These are phyloP conservation scores for Parelbella ahira DNA, from an alignment of 2,888 invertebrate species.

Conservation along the genomic window DNA sequence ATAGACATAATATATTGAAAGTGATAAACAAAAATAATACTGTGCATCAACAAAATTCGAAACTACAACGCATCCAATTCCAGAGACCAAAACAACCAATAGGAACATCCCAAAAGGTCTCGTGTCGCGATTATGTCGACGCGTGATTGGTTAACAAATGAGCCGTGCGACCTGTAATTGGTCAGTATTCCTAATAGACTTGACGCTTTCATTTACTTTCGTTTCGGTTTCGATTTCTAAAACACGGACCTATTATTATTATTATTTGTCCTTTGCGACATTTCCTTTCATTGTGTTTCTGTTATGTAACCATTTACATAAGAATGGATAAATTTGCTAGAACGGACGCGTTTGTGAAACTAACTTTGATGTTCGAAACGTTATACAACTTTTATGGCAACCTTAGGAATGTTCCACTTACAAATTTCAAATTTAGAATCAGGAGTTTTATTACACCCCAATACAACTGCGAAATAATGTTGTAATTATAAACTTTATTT, in stretches of 20 bases:
- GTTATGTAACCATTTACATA: conserved; percentile 2
- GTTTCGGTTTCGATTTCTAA: conserved; percentile 15
- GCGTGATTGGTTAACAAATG: conserved; percentile 18
- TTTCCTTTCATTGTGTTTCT: conserved; percentile 5
- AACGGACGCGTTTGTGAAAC: background rate
- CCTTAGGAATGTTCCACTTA: no score
- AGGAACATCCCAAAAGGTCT: conserved; percentile 2
- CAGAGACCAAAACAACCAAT: no score
- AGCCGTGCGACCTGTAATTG: conserved; percentile 16
- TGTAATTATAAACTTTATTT: no score
- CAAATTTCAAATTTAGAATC: no score
- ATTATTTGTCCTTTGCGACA: conserved; percentile 1
- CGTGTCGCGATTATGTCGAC: conserved; percentile 1
- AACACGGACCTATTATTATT: conserved; percentile 5
- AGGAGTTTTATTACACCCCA: no score
- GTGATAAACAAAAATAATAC: no score
- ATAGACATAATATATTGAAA: no score
- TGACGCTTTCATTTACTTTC: conserved; percentile 14
- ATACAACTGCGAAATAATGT: no score
- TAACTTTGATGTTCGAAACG: no score
- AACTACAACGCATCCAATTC: conserved; percentile 1
- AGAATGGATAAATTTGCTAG: background rate
- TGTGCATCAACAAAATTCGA: no score
- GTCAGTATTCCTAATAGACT: conserved; percentile 21
- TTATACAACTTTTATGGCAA: no score